Conservation (phyloP, 2,888 invertebrate species). For the Acleris literana region DNA sequence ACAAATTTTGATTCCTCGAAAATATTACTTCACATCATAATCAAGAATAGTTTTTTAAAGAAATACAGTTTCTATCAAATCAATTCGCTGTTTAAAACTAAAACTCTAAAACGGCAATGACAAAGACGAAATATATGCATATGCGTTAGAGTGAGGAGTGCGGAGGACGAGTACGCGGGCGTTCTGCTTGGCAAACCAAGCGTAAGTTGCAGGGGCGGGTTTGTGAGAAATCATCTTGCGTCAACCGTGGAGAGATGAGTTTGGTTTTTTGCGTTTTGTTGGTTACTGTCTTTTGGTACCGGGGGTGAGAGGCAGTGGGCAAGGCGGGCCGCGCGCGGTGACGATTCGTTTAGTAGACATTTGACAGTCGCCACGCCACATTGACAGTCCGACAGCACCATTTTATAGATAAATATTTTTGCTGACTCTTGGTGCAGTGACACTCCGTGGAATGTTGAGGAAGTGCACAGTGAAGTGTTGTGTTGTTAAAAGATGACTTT, state of each 20-base stretch:
- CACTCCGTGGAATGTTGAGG: constrained; percentile 39
- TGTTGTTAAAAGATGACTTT: constrained; percentile 62
- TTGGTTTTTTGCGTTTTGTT: constrained; percentile 40
- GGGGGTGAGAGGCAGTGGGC: constrained; percentile 70
- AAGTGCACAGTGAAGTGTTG: constrained; percentile 64
- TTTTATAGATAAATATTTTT: constrained; percentile 74
- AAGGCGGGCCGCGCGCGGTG: constrained; percentile 79
- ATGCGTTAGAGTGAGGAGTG: constrained; percentile 54
- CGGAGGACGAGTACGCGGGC: constrained; percentile 62
- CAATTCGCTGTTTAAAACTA: constrained; percentile 45
- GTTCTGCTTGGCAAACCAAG: constrained; percentile 35
- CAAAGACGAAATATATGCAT: constrained; percentile 55
- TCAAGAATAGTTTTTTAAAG: constrained; percentile 26
- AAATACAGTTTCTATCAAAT: constrained; percentile 38
- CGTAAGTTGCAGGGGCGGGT: constrained; percentile 44
- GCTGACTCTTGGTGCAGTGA: constrained; percentile 64
- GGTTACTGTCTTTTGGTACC: constrained; percentile 45
- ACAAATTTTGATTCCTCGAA: constrained; percentile 16
- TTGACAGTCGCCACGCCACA: constrained; percentile 83
- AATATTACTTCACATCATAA: constrained; percentile 9
- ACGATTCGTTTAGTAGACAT: constrained; percentile 83
- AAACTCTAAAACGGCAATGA: constrained; percentile 52
- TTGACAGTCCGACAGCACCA: constrained; percentile 81
- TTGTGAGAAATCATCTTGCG: constrained; percentile 42
- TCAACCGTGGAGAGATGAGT: constrained; percentile 36